phyloP scores from a whole-genome alignment of 2,888 invertebrate species.

The Scaptomyza reducta region DNA sequence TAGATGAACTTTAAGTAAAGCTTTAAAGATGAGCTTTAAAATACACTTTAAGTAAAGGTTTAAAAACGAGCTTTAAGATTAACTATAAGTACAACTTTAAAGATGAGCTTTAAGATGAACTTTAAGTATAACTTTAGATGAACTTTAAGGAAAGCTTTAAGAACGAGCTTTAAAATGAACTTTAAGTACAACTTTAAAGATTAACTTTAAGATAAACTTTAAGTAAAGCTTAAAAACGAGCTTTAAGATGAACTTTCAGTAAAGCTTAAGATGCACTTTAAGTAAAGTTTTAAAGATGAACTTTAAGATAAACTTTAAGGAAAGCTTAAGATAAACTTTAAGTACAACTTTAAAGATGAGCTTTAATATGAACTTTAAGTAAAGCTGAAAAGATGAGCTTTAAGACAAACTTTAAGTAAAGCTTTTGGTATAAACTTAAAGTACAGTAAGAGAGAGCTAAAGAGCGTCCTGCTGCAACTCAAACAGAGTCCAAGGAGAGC shows the following conservation, averaged over 20 bases:
- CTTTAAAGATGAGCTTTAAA: no score
- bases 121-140: neutral
- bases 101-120: neutral
- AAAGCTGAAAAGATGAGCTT: no score
- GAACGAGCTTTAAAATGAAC: no score
- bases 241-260: neutral
- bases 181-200: neutral
- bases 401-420: neutral
- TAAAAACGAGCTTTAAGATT: neutral
- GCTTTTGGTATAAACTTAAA: neutral
- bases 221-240: neutral
- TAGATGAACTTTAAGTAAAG: no score
- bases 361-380: neutral
- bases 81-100: no score
- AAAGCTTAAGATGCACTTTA: neutral
- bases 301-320: no score
- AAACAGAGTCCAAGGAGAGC: neutral
- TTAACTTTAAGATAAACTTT: neutral
- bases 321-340: neutral
- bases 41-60: neutral
- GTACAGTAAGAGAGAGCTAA: neutral
- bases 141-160: no score
- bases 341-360: no score
- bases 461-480: neutral
- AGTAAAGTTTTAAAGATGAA: neutral